These are phyloP conservation scores for Drosophila nr. medialis DNA, from an alignment of 2,888 invertebrate genomes.

Conservation along the genomic window DNA sequence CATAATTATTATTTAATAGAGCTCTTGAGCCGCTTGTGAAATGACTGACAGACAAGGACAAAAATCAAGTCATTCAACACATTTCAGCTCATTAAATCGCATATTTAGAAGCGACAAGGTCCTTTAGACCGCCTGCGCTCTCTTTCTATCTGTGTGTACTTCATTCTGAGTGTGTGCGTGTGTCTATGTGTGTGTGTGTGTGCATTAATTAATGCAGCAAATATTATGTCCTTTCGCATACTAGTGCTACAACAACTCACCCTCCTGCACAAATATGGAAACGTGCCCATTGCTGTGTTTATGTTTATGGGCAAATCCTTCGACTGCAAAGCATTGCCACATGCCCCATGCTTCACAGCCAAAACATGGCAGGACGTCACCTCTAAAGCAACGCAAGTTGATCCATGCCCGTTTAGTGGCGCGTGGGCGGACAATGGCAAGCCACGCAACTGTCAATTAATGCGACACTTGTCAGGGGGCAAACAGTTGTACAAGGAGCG, in stretches of 20 bases:
- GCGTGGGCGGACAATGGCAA: slow-evolving; percentile 51
- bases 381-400: slow-evolving; percentile 24
- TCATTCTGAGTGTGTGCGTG: slow-evolving; percentile 1
- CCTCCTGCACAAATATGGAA: slow-evolving; percentile 37
- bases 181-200: slow-evolving; percentile 19
- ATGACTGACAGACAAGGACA: slow-evolving; percentile 18
- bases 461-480: slow-evolving; percentile 49
- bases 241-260: slow-evolving; percentile 23
- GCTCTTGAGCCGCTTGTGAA: slow-evolving; percentile 14
- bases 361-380: slow-evolving; percentile 26
- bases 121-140: not conserved
- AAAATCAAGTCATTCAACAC: slow-evolving; percentile 52
- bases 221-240: slow-evolving; percentile 65
- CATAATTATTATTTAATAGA: slow-evolving; percentile 33
- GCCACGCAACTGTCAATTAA: slow-evolving; percentile 64
- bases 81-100: slow-evolving; percentile 62
- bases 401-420: slow-evolving; percentile 47
- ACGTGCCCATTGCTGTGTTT: slow-evolving; percentile 56
- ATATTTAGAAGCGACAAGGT: slow-evolving; percentile 33
- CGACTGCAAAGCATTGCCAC: slow-evolving; percentile 26
- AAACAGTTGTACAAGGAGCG: slow-evolving; percentile 40
- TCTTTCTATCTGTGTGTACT: slow-evolving; percentile 5
- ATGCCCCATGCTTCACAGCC: not conserved
- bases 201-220: slow-evolving; percentile 70
- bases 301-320: slow-evolving; percentile 53